These are phyloP conservation scores for Prosapia bicincta DNA, from an alignment of 2,888 invertebrate genomes.

Conservation along the genomic window DNA sequence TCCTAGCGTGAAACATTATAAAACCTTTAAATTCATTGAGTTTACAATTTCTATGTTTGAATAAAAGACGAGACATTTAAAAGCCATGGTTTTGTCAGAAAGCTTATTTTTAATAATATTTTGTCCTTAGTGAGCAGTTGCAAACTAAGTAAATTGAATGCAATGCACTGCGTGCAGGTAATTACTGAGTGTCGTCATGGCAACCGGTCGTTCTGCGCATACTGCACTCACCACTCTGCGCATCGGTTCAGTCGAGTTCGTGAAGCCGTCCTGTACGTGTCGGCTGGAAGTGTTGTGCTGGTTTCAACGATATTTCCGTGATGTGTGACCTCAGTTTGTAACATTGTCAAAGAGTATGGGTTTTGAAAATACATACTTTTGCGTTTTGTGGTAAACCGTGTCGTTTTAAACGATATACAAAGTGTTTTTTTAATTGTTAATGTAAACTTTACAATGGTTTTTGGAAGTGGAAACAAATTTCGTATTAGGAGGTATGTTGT, in stretches of 20 bases:
- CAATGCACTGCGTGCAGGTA: background rate
- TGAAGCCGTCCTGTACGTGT: background rate
- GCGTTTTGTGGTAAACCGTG: background rate
- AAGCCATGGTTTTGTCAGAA: no score
- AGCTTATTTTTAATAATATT: no score
- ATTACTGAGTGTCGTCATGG: background rate
- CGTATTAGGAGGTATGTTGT: constrained; percentile 42
- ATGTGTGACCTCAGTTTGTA: background rate
- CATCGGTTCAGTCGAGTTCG: background rate
- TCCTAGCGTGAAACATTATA: no score
- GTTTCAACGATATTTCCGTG: background rate
- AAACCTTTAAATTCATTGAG: no score
- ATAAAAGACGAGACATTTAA: no score
- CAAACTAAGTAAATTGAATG: no score
- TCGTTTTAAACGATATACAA: background rate
- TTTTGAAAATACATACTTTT: background rate
- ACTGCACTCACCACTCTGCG: background rate
- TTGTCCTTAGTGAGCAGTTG: no score
- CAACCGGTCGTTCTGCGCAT: background rate
- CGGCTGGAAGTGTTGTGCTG: background rate
- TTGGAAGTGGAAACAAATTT: constrained; percentile 44
- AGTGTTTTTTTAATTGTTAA: constrained; percentile 19
- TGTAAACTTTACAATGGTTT: constrained; percentile 42
- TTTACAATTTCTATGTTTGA: no score
- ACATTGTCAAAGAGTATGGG: background rate